Evolutionary conservation across 1,140 invertebrate species (phyloP).

Genomic region (Dolichoris vasculosae): DNA sequence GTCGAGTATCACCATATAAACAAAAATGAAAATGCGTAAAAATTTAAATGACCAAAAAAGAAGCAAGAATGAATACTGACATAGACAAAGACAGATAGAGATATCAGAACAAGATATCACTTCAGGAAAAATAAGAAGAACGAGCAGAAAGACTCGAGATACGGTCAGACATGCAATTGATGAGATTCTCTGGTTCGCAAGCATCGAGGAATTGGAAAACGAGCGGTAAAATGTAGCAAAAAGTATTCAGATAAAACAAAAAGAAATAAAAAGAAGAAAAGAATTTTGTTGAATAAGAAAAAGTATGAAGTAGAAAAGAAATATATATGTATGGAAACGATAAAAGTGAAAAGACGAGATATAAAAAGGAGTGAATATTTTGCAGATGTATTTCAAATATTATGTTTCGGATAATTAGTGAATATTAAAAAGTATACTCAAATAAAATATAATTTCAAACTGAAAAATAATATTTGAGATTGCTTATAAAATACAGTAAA

Average conservation of each 20-base stretch:
- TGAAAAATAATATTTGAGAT: too few relatives aligned
- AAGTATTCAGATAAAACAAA: background rate
- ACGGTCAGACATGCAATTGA: constrained; percentile 36
- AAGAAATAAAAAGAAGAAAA: background rate
- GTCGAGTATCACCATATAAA: background rate
- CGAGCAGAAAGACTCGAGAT: constrained; percentile 21
- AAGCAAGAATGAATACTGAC: constrained; percentile 51
- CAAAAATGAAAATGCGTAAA: background rate
- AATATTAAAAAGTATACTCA: too few relatives aligned
- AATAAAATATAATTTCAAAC: too few relatives aligned
- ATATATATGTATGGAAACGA: too few relatives aligned
- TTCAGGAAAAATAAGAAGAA: constrained; percentile 41
- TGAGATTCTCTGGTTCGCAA: constrained; percentile 9
- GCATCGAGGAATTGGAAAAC: background rate
- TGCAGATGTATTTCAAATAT: too few relatives aligned
- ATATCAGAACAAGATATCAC: constrained; percentile 44
- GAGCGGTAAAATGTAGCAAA: constrained; percentile 1
- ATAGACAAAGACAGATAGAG: constrained; percentile 44
- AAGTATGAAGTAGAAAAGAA: too few relatives aligned
- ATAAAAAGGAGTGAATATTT: background rate
- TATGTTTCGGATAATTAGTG: too few relatives aligned
- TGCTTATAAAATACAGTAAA: too few relatives aligned
- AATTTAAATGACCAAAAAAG: constrained; percentile 3
- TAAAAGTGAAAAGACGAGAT: background rate
- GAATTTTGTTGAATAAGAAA: too few relatives aligned